A percentile compares a stretch with the other conserved stretches of the same genome.
Conservation (phyloP, 2,113 vertebrate species). For the Synchiropus splendidus region DNA sequence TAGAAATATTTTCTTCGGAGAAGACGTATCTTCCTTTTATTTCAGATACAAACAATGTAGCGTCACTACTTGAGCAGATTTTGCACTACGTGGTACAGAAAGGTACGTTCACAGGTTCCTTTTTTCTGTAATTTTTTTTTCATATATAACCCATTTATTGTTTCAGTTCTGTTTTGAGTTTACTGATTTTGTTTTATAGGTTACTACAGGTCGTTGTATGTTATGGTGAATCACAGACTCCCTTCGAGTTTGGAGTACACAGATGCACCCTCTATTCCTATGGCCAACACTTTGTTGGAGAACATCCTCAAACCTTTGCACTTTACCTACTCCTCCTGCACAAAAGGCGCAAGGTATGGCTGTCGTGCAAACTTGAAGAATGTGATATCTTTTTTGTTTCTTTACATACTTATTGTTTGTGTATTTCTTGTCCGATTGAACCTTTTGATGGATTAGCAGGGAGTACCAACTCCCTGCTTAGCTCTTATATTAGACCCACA, state of each 20-base stretch:
- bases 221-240: conserved; percentile 90
- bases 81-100: conserved; percentile 97
- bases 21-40: conserved; percentile 81
- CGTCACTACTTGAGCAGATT: conserved; percentile 89
- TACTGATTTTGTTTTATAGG: conserved; percentile 60
- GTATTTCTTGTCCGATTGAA: no score
- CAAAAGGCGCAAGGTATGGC: conserved; percentile 80
- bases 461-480: no score
- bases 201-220: conserved; percentile 88
- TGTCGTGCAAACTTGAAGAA: no score
- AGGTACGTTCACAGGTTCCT: conserved; percentile 65
- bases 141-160: not conserved
- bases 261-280: conserved; percentile 79
- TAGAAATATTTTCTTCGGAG: conserved; percentile 92
- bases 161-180: not conserved
- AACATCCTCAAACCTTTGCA: conserved; percentile 95
- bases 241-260: conserved; percentile 91
- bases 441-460: no score
- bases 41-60: conserved; percentile 76
- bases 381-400: not conserved
- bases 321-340: conserved; percentile 94
- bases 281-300: conserved; percentile 91
- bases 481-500: no score
- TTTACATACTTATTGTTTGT: no score
- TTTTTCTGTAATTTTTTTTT: not conserved